Conservation (phyloP, 2,797 vertebrate species). For the Enteromius mattozi region DNA sequence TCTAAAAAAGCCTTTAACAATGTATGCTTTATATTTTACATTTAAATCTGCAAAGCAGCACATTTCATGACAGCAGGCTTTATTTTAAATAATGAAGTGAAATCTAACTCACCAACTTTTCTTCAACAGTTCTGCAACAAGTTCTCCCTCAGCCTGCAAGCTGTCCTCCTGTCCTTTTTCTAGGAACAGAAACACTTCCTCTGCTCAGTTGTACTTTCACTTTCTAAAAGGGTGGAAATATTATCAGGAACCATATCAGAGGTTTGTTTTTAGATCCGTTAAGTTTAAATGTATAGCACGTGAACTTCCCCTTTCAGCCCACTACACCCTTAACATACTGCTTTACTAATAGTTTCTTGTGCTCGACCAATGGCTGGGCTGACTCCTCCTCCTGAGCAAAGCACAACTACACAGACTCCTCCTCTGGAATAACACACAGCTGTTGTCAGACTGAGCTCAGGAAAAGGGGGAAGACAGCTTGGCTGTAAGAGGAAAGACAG, state of each 20-base stretch:
- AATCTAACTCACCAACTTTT: conserved; percentile 51
- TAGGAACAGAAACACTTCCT: conserved; percentile 47
- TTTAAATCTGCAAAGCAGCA: background rate
- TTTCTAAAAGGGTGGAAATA: background rate
- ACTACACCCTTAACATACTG: conserved; percentile 51
- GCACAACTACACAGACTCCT: conserved; percentile 20
- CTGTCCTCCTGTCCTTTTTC: conserved; percentile 13
- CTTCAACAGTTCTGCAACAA: conserved; percentile 26
- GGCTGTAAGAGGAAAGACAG: conserved; percentile 24
- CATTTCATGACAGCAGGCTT: background rate
- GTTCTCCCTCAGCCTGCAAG: conserved; percentile 29
- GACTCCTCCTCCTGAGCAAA: conserved; percentile 47
- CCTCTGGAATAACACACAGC: conserved; percentile 60
- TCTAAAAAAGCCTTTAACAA: background rate
- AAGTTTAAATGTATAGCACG: conserved; percentile 36
- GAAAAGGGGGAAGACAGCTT: conserved; percentile 28
- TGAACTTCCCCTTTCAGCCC: conserved; percentile 46
- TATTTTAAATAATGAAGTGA: conserved; percentile 9
- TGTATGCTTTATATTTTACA: background rate
- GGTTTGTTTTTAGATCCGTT: conserved; percentile 1
- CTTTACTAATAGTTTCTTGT: conserved; percentile 48
- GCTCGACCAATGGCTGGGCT: conserved; percentile 34
- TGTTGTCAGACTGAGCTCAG: conserved; percentile 56
- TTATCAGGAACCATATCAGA: conserved; percentile 12
- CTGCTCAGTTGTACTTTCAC: conserved; percentile 28